Evolutionary conservation across 1,140 invertebrate species (phyloP), one percentile per base, ranked within the genome.

Genomic region (Lineus longissimus): DNA sequence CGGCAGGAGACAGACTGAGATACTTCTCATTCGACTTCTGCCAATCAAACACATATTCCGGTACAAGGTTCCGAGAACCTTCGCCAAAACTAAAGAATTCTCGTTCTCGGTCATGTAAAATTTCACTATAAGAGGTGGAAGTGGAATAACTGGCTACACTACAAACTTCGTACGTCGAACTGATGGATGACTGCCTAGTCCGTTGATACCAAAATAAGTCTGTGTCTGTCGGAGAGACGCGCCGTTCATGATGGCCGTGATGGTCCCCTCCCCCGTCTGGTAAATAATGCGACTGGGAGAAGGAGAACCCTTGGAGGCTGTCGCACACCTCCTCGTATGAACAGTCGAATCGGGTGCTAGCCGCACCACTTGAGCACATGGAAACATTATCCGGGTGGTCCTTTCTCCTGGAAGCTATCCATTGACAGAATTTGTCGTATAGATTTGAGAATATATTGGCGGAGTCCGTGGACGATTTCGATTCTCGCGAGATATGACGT

Each of bases 341-440:
- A 51, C n/a, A 23, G 19, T 51, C 47, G n/a, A 51, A 51, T 7
- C 47, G 47, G 19, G 47, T 23, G 25, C 47, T 51, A 51, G 47
- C 47, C 47, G n/a, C 47, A 51, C 47, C 25, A 51, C 47, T 51
- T 27, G 47, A 51, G 47, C 41, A 54, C 19, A 36, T 59, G n/a
- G 40, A 59, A 31, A 19, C 29, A 41, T 31, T 41, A 15, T 59
- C 40, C 30, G 40, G 23, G 36, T 43, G 23, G 36, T 43, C n/a
- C 23, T 13, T 45, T 43, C 0, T 36, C 33, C 43, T 6, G 6
- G 55, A 57, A 27, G 25, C 31, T 25, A 27, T 23, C 23, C 17
- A 17, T 13, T 31, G 36, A 30, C 22, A 23, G 30, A 57, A 13
- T 30, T 36, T 57, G 55, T 4, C 25, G 29, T 43, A 43, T 29